phyloP scores from a whole-genome alignment of 2,797 vertebrate genomes.

The Chlorospingus semifuscus region DNA sequence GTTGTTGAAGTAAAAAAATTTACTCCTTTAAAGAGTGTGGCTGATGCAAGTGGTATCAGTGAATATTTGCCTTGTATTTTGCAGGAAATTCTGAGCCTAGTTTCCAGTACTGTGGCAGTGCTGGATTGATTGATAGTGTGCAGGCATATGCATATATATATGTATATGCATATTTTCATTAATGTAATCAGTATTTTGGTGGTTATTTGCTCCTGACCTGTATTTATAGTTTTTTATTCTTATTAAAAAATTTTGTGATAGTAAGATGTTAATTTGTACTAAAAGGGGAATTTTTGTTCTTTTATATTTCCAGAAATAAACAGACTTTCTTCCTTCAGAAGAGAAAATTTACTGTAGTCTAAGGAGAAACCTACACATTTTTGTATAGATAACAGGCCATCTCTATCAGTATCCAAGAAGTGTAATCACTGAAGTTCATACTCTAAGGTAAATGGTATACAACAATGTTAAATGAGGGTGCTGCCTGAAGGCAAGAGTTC shows the following conservation, averaged over 20 bases:
- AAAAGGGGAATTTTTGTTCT: neutral
- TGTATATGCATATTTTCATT: neutral
- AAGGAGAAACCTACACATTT: neutral
- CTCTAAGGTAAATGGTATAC: neutral
- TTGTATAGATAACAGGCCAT: neutral
- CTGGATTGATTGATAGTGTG: neutral
- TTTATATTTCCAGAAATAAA: neutral
- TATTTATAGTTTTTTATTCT: neutral
- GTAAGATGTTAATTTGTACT: neutral
- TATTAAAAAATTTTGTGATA: neutral
- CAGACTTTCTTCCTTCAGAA: neutral
- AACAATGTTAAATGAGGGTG: neutral
- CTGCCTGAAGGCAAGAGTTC: neutral
- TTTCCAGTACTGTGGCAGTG: neutral
- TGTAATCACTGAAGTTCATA: neutral
- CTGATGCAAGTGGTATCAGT: neutral
- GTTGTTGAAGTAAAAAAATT: neutral
- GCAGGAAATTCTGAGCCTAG: neutral
- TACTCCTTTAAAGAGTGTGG: neutral
- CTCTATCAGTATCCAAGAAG: neutral
- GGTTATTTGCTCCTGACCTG: neutral
- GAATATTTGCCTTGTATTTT: neutral
- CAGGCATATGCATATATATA: neutral
- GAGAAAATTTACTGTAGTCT: neutral
- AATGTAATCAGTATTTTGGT: neutral